Conservation (phyloP, 2,888 invertebrate species). For the Saturnia pavonia region DNA sequence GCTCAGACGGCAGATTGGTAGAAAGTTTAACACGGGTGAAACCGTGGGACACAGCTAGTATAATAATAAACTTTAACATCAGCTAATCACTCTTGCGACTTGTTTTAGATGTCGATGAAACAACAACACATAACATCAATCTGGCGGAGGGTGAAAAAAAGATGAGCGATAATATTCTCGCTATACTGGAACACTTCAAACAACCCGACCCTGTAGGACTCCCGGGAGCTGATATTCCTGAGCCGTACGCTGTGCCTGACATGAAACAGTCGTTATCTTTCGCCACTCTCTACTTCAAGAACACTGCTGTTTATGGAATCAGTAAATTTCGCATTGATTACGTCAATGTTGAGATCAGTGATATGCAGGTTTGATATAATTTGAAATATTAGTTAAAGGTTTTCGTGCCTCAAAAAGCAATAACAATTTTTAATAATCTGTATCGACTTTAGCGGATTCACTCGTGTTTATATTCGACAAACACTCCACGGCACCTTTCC, state of each 20-base stretch:
- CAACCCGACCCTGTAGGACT: conserved; percentile 90
- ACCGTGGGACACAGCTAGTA: too few relatives aligned
- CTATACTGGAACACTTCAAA: conserved; percentile 89
- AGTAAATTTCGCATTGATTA: conserved; percentile 89
- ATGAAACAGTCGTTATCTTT: conserved; percentile 87
- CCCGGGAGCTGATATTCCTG: conserved; percentile 90
- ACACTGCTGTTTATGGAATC: conserved; percentile 87
- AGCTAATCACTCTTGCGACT: not conserved
- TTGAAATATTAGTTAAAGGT: not conserved
- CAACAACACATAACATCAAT: conserved; percentile 32
- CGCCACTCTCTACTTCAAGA: conserved; percentile 86
- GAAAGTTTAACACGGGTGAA: too few relatives aligned
- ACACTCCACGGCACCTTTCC: too few relatives aligned
- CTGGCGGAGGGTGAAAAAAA: conserved; percentile 82
- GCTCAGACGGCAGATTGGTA: too few relatives aligned
- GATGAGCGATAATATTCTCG: conserved; percentile 86
- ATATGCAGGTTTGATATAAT: conserved; percentile 84
- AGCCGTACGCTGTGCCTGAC: conserved; percentile 90
- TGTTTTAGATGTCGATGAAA: conserved; percentile 41
- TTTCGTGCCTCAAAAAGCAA: not conserved
- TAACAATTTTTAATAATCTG: not conserved
- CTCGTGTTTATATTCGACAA: too few relatives aligned
- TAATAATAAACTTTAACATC: too few relatives aligned
- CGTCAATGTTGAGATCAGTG: conserved; percentile 86
- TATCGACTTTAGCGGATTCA: too few relatives aligned